Percentiles rank a stretch among this genome's conserved stretches.
Conservation (phyloP, 92 coral and sea anemone genomes). For the Virgularia gustaviana region DNA sequence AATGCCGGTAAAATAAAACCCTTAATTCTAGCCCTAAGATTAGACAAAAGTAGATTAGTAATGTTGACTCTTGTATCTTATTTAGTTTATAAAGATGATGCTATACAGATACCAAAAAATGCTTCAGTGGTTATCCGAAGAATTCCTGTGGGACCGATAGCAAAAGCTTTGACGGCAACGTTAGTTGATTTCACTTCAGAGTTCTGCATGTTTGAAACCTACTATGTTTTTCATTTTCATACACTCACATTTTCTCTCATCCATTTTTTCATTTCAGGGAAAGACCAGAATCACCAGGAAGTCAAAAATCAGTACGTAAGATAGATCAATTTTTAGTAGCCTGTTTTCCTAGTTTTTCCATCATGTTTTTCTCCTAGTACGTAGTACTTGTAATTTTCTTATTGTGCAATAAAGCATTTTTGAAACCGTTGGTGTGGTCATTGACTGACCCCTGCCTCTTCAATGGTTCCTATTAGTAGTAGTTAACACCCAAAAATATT, state of each 20-base stretch:
- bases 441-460: neutral
- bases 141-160: constrained; percentile 80
- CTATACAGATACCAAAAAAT: constrained; percentile 86
- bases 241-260: neutral
- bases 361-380: constrained; percentile 7
- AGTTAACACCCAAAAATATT: too few species aligned
- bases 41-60: neutral
- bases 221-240: neutral
- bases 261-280: constrained; percentile 64
- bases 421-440: neutral
- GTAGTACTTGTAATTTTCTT: constrained; percentile 1
- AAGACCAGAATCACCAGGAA: constrained; percentile 75
- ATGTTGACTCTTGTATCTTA: neutral
- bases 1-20: too few species aligned
- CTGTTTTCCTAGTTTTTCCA: neutral
- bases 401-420: constrained; percentile 28
- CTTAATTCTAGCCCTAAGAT: too few species aligned
- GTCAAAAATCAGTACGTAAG: constrained; percentile 98
- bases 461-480: too few species aligned
- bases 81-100: constrained; percentile 88
- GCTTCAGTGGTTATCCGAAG: constrained; percentile 95
- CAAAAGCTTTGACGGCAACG: constrained; percentile 95
- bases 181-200: constrained; percentile 54
- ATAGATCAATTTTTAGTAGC: neutral
- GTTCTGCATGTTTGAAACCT: neutral